Percentiles rank a stretch among this genome's conserved stretches.
Evolutionary conservation across 2,797 vertebrate species (phyloP).

Genomic region (Yasuhikotakia modesta): DNA sequence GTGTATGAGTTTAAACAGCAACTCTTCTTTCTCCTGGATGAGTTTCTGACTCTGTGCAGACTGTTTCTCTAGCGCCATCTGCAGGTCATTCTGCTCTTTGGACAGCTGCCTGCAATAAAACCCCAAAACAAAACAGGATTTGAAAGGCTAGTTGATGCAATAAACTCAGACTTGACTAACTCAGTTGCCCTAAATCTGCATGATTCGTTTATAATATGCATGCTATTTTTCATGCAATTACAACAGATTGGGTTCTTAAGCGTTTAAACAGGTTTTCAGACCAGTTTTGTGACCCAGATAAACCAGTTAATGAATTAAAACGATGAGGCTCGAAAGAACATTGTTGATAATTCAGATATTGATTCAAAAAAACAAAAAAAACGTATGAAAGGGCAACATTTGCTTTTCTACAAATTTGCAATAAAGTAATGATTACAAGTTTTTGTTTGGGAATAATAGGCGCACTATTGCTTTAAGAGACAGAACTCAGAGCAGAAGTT

Average conservation of each 20-base stretch:
- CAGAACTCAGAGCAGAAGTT: neutral
- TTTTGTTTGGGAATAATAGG: too few relatives aligned
- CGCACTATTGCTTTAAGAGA: too few relatives aligned
- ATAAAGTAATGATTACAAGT: too few relatives aligned
- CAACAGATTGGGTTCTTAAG: too few relatives aligned
- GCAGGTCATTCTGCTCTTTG: slow-evolving; percentile 80
- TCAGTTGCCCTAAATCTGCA: neutral
- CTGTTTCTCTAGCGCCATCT: slow-evolving; percentile 83
- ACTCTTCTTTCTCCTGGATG: slow-evolving; percentile 87
- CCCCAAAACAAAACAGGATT: neutral
- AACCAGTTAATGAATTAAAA: neutral
- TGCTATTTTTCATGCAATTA: neutral
- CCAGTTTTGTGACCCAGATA: neutral
- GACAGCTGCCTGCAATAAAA: slow-evolving; percentile 86
- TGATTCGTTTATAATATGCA: too few relatives aligned
- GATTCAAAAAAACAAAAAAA: neutral
- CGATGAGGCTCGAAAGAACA: neutral
- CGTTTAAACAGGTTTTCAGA: neutral
- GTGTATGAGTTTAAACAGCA: slow-evolving; percentile 84
- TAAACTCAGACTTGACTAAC: too few relatives aligned
- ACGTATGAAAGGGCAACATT: too few relatives aligned
- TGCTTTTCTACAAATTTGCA: too few relatives aligned
- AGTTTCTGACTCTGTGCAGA: slow-evolving; percentile 72
- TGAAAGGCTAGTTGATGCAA: neutral
- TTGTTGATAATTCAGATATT: neutral